A percentile compares a stretch with the other conserved stretches of the same genome.
Evolutionary conservation across 2,888 invertebrate genomes (phyloP).

Genomic region (Amblyjoppa fuscipennis): DNA sequence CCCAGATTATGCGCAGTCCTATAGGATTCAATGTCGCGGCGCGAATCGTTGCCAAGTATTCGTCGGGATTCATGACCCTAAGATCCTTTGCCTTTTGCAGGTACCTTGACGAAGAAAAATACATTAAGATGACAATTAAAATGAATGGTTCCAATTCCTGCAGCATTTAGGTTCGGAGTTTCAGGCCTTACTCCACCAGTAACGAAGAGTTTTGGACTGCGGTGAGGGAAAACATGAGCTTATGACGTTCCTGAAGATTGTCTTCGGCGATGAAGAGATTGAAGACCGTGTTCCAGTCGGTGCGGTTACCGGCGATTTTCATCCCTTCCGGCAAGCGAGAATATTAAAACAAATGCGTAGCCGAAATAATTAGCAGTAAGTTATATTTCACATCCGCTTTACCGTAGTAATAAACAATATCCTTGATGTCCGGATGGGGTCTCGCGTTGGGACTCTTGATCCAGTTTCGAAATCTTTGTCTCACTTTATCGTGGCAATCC

Average conservation of each 20-base stretch:
- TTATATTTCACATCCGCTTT: slow-evolving; percentile 17
- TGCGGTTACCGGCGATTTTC: slow-evolving; percentile 31
- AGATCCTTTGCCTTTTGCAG: slow-evolving; percentile 59
- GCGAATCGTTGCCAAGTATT: slow-evolving; percentile 61
- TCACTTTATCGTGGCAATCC: slow-evolving; percentile 62
- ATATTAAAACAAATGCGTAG: neutral
- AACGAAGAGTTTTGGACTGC: slow-evolving; percentile 45
- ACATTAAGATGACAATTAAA: neutral
- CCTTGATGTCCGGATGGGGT: slow-evolving; percentile 68
- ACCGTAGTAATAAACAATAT: slow-evolving; percentile 71
- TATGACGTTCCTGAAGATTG: slow-evolving; percentile 42
- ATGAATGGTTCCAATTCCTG: neutral
- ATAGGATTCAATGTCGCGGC: slow-evolving; percentile 65
- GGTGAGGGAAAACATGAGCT: slow-evolving; percentile 49
- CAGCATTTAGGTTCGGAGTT: neutral
- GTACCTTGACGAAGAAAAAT: slow-evolving; percentile 54
- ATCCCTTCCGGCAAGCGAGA: slow-evolving; percentile 29
- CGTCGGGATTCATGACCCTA: slow-evolving; percentile 62
- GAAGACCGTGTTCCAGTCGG: slow-evolving; percentile 39
- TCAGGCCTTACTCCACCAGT: slow-evolving; percentile 65
- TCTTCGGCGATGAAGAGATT: slow-evolving; percentile 40
- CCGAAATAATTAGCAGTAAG: neutral
- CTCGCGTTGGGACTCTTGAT: slow-evolving; percentile 10
- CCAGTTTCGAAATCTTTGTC: slow-evolving; percentile 51
- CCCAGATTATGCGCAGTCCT: slow-evolving; percentile 65